These are phyloP conservation scores for Aporophyla nigra DNA, from an alignment of 2,888 invertebrate genomes.

Conservation along the genomic window DNA sequence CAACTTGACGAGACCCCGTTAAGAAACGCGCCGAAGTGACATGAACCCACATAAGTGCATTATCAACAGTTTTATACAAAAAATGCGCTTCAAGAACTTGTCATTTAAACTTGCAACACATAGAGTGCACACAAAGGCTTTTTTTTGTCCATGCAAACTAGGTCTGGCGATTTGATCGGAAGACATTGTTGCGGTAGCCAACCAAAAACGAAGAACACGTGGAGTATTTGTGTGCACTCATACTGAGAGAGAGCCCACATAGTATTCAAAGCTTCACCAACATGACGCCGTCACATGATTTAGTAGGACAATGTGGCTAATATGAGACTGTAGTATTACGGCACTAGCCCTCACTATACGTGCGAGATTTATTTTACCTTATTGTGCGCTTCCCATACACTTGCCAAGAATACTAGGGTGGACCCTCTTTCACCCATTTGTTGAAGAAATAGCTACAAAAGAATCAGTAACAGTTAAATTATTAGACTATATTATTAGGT, in stretches of 20 bases:
- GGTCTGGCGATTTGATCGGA: neutral
- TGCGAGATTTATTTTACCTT: slow-evolving; percentile 80
- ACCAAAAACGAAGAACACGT: neutral
- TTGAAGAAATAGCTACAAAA: slow-evolving; percentile 87
- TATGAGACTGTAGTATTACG: slow-evolving; percentile 68
- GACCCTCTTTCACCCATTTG: slow-evolving; percentile 90
- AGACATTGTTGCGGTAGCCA: neutral
- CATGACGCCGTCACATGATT: slow-evolving; percentile 65
- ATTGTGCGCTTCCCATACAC: slow-evolving; percentile 82
- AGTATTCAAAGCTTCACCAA: slow-evolving; percentile 72
- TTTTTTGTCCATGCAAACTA: slow-evolving; percentile 5
- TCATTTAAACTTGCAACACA: slow-evolving; percentile 45
- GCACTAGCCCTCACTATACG: slow-evolving; percentile 70
- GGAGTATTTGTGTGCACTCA: slow-evolving; percentile 28
- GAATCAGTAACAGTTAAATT: slow-evolving; percentile 69
- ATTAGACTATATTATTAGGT: slow-evolving; percentile 25
- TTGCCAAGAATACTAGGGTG: slow-evolving; percentile 87
- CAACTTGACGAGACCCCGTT: neutral
- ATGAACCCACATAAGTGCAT: neutral
- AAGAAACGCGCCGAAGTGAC: neutral
- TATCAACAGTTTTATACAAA: neutral
- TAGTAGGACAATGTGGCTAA: slow-evolving; percentile 75
- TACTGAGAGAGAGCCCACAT: slow-evolving; percentile 84
- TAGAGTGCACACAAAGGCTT: slow-evolving; percentile 14
- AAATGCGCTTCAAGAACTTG: slow-evolving; percentile 25